Evolutionary conservation across 2,113 vertebrate genomes (phyloP).

Genomic region (Ornithorhynchus anatinus): DNA sequence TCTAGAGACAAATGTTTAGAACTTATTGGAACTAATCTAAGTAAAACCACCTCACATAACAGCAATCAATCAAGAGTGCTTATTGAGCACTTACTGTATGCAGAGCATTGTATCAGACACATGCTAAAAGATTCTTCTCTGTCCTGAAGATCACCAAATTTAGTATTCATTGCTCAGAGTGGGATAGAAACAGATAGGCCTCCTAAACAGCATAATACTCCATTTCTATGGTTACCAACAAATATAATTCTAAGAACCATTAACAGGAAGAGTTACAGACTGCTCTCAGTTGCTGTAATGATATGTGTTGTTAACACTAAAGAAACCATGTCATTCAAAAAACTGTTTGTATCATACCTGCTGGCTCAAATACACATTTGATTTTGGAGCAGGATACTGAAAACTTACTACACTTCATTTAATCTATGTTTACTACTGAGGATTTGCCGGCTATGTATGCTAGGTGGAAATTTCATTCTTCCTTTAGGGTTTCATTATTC

Average conservation of each 20-base stretch:
- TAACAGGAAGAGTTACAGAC: slow-evolving; percentile 10
- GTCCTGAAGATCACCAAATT: slow-evolving; percentile 21
- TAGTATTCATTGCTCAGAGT: background rate
- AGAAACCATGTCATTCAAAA: background rate
- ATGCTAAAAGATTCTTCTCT: too few species aligned
- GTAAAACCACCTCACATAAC: too few species aligned
- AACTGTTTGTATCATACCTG: slow-evolving; percentile 5
- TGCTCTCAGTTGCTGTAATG: background rate
- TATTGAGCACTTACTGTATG: too few species aligned
- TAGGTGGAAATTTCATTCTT: background rate
- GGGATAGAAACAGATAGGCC: slow-evolving; percentile 1
- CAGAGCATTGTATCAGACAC: too few species aligned
- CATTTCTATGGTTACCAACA: slow-evolving; percentile 24
- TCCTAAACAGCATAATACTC: background rate
- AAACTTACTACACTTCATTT: background rate
- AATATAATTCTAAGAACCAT: slow-evolving; percentile 10
- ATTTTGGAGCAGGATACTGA: background rate
- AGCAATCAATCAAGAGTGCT: too few species aligned
- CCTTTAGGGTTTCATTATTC: background rate
- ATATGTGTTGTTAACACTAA: background rate
- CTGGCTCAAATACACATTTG: too few species aligned
- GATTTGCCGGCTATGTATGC: background rate
- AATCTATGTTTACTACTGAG: background rate
- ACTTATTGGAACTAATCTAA: too few species aligned
- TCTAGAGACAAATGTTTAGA: too few species aligned